Evolutionary conservation across 2,113 vertebrate species (phyloP), one percentile per base, ranked within the genome.

Genomic region (Xenus cinereus): DNA sequence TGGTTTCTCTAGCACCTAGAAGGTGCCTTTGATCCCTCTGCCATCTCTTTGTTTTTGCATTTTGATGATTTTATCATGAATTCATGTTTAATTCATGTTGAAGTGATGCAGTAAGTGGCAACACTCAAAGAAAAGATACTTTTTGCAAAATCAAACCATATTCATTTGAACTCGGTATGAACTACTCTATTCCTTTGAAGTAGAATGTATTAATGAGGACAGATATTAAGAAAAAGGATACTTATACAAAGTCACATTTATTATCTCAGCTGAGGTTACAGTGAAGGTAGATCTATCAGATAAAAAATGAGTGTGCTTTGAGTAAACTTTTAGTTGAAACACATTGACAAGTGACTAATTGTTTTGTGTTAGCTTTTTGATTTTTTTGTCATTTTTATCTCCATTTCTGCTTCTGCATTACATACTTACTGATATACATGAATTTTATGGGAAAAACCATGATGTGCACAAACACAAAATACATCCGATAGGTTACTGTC

Each of bases 1-100:
- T 92, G 82, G 90, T 96, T 96, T 96, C 95, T 95, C 84, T 95
- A 91, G 89, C 73, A 97, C 76, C 87, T 80, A 56, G 87, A 97
- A 97, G 90, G 91, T 96, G 92, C 79, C 91, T 97, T 97, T 97
- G 96, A 97, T 97, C 90, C 67, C 22, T 91, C 56, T 88, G 80
- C 94, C 41, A 13, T 85, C 88, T 92, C 90, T 97, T 96, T 95
- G 84, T 74, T 95, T 97, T 97, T 97, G 92, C 96, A 97, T 97
- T 96, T 97, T 97, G 97, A 96, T 96, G 95, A 96, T 97, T 97
- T 97, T 97, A 95, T 97, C 91, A 94, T 96, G 91, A 96, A 95
- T 95, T 97, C 84, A 97, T 97, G 85, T 97, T 97, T 97, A 97
- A 97, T 97, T 97, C 95, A 97, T 43, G 3, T 64, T 82, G 84